A percentile compares a stretch with the other conserved stretches of the same genome.
Conservation (phyloP, 2,797 vertebrate genomes). For the Sebastes melanostomus region DNA sequence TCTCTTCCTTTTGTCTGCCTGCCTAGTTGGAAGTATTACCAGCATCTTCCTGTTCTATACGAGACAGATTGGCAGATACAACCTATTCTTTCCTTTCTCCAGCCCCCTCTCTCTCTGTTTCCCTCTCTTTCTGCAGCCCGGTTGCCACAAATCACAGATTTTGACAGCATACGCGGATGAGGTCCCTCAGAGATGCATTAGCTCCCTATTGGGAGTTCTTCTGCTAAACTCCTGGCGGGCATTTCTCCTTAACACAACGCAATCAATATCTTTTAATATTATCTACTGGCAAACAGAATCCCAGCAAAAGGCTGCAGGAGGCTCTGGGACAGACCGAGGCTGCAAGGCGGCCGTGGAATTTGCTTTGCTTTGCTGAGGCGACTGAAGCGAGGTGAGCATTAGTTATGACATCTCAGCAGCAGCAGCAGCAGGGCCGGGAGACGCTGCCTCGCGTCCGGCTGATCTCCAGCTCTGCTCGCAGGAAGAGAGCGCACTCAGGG, state of each 20-base stretch:
- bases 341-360: background rate
- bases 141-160: constrained; percentile 57
- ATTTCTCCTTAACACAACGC: constrained; percentile 56
- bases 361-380: constrained; percentile 5
- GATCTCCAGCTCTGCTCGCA: constrained; percentile 5
- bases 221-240: constrained; percentile 52
- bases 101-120: background rate
- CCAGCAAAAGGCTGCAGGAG: constrained; percentile 20
- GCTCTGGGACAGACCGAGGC: background rate
- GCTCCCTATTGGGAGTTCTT: constrained; percentile 58
- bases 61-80: constrained; percentile 9
- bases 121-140: constrained; percentile 22
- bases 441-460: background rate
- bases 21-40: constrained; percentile 13
- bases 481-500: constrained; percentile 9
- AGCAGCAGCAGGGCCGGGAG: constrained; percentile 1
- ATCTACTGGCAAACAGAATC: constrained; percentile 48
- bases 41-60: constrained; percentile 23
- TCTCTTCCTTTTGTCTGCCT: constrained; percentile 31
- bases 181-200: constrained; percentile 65
- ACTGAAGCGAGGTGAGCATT: constrained; percentile 42
- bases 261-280: constrained; percentile 71
- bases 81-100: background rate
- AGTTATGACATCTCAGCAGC: constrained; percentile 54
- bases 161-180: constrained; percentile 64